phyloP scores from a whole-genome alignment of 1,140 invertebrate species.

The Pantala flavescens region DNA sequence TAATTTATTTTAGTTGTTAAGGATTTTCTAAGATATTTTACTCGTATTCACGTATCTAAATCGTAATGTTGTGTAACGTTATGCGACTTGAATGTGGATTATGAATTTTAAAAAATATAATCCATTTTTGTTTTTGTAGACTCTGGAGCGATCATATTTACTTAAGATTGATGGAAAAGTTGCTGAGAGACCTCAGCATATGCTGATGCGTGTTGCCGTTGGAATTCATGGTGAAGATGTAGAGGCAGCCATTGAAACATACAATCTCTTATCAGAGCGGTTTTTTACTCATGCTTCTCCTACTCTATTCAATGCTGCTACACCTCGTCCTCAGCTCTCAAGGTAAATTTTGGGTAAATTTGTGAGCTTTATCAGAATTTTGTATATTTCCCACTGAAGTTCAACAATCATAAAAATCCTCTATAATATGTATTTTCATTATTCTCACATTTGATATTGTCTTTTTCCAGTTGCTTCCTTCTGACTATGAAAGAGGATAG shows the following conservation, averaged over 20 bases:
- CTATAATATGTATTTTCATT: not conserved
- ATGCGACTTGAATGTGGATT: no score
- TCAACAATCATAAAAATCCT: no score
- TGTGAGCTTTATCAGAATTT: not conserved
- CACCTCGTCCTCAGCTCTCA: constrained; percentile 81
- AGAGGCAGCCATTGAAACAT: constrained; percentile 89
- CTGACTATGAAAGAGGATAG: constrained; percentile 93
- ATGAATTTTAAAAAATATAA: no score
- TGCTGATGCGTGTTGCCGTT: constrained; percentile 96
- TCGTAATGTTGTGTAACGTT: no score
- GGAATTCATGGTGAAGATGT: constrained; percentile 95
- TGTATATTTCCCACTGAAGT: constrained; percentile 7
- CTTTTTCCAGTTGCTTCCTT: constrained; percentile 71
- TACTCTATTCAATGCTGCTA: constrained; percentile 93
- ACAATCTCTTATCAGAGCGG: constrained; percentile 88
- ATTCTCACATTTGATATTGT: constrained; percentile 10
- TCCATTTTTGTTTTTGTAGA: constrained; percentile 37
- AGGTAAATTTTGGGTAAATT: constrained; percentile 38
- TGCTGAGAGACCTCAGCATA: constrained; percentile 93
- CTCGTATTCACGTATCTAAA: no score
- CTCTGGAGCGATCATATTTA: constrained; percentile 90
- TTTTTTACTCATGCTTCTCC: constrained; percentile 98
- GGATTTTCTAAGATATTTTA: no score
- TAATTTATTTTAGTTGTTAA: no score
- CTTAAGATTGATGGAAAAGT: constrained; percentile 90